A percentile compares a stretch with the other conserved stretches of the same genome.
These are phyloP conservation scores for Otolemur crassicaudatus DNA, from an alignment of 2,797 vertebrate species.

Conservation along the genomic window DNA sequence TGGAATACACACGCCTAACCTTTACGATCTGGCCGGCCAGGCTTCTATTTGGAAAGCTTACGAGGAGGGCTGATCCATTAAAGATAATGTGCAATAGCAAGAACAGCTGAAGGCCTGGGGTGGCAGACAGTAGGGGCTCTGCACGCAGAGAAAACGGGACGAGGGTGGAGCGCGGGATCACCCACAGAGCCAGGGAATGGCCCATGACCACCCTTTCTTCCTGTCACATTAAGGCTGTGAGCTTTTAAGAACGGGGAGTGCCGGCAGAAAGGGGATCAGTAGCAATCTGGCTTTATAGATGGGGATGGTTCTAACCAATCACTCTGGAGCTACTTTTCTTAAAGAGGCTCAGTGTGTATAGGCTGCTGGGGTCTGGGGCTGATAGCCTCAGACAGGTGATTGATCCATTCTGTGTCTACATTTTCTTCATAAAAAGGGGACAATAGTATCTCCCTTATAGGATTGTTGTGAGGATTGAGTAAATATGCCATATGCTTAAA, in stretches of 20 bases:
- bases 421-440: neutral
- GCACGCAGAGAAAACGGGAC: neutral
- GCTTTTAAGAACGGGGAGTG: neutral
- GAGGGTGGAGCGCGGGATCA: neutral
- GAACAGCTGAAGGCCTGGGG: conserved; percentile 75
- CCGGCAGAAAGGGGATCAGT: neutral
- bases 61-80: conserved; percentile 53
- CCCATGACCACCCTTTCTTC: neutral
- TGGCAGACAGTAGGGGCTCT: neutral
- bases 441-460: neutral
- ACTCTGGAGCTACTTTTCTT: neutral
- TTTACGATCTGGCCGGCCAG: conserved; percentile 68
- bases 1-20: conserved; percentile 67
- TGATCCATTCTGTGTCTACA: neutral
- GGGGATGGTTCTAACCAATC: neutral
- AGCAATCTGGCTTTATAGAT: neutral
- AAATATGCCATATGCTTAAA: neutral
- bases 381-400: neutral
- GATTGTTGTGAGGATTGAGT: neutral
- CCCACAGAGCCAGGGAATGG: neutral
- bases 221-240: neutral
- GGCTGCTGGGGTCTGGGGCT: neutral
- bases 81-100: conserved; percentile 47
- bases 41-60: conserved; percentile 69
- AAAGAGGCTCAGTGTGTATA: neutral